phyloP scores from a whole-genome alignment of 1,140 invertebrate genomes.

The Oreohelix idahoensis region DNA sequence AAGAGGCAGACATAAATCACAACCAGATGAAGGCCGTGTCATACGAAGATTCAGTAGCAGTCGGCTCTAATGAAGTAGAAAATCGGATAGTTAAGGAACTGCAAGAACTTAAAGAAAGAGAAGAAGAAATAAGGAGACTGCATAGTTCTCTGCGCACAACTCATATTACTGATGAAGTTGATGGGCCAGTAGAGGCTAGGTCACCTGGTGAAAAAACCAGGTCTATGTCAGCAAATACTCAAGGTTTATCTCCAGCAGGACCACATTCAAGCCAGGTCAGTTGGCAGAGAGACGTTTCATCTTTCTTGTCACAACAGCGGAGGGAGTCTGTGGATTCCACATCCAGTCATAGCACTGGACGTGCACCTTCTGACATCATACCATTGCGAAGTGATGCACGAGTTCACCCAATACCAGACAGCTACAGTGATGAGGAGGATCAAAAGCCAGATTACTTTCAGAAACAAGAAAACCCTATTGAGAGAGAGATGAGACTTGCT shows the following conservation, averaged over 20 bases:
- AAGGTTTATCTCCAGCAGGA: neutral
- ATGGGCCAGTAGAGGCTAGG: neutral
- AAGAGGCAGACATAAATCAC: constrained; percentile 47
- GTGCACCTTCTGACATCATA: constrained; percentile 54
- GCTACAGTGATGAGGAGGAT: constrained; percentile 12
- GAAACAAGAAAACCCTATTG: constrained; percentile 76
- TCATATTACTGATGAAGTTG: constrained; percentile 22
- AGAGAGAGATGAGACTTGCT: constrained; percentile 76
- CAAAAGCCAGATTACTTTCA: constrained; percentile 32
- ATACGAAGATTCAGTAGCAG: constrained; percentile 50
- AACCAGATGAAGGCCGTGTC: constrained; percentile 49
- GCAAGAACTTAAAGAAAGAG: constrained; percentile 72
- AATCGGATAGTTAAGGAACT: constrained; percentile 74
- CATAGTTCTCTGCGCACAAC: constrained; percentile 9
- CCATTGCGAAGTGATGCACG: constrained; percentile 55
- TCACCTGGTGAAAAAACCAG: neutral
- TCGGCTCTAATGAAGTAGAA: constrained; percentile 64
- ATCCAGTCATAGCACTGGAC: constrained; percentile 53
- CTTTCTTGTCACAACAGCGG: constrained; percentile 45
- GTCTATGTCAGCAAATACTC: neutral
- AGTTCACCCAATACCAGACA: constrained; percentile 6
- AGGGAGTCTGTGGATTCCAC: constrained; percentile 49
- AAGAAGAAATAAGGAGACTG: constrained; percentile 71
- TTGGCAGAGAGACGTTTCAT: constrained; percentile 55
- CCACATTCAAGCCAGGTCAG: constrained; percentile 17